Percentiles rank a stretch among this genome's conserved stretches.
Conservation (phyloP, 2,888 invertebrate genomes). For the Pegoplata infirma region DNA sequence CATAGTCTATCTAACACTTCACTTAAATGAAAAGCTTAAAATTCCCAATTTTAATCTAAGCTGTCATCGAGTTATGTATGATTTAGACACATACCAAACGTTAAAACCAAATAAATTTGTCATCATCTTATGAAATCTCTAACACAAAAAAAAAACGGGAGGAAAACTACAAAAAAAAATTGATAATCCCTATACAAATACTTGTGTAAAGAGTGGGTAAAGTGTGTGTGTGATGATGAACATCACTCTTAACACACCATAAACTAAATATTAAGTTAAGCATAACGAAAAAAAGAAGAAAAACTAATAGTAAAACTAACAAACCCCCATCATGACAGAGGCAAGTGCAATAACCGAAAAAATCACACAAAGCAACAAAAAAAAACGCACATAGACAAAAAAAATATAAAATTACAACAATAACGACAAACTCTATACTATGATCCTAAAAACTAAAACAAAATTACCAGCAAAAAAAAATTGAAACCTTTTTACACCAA, state of each 20-base stretch:
- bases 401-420: not conserved
- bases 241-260: not conserved
- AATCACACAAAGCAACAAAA: not conserved
- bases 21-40: no score
- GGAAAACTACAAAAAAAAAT: not conserved
- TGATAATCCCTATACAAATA: not conserved
- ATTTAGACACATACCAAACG: not conserved
- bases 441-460: constrained; percentile 16
- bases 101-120: constrained; percentile 8
- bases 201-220: not conserved
- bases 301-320: no score
- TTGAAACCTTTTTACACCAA: not conserved
- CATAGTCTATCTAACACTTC: no score
- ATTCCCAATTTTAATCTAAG: not conserved
- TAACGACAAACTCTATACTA: not conserved
- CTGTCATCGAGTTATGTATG: not conserved
- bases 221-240: not conserved
- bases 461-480: not conserved
- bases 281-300: not conserved
- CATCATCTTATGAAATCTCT: not conserved
- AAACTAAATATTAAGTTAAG: not conserved
- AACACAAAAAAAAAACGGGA: no score
- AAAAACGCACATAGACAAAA: not conserved
- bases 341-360: not conserved
- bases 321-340: not conserved